Base-by-base conservation (phyloP, 2,797 vertebrate genomes). In the Scomberomorus guttatus region DNA sequence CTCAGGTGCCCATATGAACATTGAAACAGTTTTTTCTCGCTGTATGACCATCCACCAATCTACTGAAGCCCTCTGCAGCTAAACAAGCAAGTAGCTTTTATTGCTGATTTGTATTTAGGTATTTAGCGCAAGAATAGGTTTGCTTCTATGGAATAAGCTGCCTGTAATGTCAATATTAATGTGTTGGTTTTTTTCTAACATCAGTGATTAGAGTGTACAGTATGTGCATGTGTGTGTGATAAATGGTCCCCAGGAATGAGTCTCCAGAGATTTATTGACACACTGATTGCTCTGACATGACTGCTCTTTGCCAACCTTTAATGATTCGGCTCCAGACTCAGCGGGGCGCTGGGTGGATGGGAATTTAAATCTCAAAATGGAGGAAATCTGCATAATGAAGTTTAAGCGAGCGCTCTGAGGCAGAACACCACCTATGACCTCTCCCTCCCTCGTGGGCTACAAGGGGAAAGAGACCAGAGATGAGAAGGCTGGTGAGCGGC, bases 341-440 rank as follows among this genome's bases (percentile, higher is more conserved):
- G 68, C 59, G 13, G 68, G 75, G 64, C 29, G 37, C 59, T 27
- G 52, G 64, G 72, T 50, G 50, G 15, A 66, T 50, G 62, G 66
- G 82, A 85, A 82, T 78, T 82, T 51, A 59, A 84, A 85, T 91
- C 73, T 71, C 60, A 37, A 83, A 85, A 78, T 62, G 70, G 71
- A 60, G 57, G 34, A 46, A 81, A 91, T 90, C 75, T 89, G 34
- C 82, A 89, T 87, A 89, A 89, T 87, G 65, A 91, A 82, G 66
- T 79, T 86, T 75, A 80, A 81, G 80, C 25, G 50, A 72, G 59
- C 0, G 18, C 70, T 70, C 48, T 56, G 73, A 81, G 62, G 76
- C 66, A 71, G 68, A 83, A 73, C 51, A 9, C 14, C 46, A 71
- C 57, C 54, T 72, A 6, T 87, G 80, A 85, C 80, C 59, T 44